phyloP scores from a whole-genome alignment of 2,797 vertebrate genomes.

The Carcharodon carcharias region DNA sequence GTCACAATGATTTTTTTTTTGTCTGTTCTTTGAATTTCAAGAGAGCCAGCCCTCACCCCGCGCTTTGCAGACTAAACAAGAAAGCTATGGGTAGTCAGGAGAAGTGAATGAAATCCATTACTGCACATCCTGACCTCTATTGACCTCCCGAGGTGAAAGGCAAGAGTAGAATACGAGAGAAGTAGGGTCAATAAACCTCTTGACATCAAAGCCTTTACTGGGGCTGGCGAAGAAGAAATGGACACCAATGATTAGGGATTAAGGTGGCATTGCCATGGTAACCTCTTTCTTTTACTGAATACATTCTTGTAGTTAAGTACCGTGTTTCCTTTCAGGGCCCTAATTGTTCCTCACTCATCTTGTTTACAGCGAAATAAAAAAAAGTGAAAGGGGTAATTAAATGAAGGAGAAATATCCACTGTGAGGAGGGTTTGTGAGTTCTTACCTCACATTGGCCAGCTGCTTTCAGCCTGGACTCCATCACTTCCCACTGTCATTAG shows the following conservation, averaged over 20 bases:
- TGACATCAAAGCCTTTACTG: conserved; percentile 27
- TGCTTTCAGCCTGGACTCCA: neutral
- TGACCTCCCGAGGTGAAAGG: conserved; percentile 15
- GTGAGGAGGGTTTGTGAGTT: neutral
- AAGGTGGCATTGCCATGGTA: conserved; percentile 22
- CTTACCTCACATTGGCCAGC: neutral
- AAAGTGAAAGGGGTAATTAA: conserved; percentile 7
- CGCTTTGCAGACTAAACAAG: neutral
- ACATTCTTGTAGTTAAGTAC: conserved; percentile 16
- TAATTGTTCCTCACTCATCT: conserved; percentile 20
- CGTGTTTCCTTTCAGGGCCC: neutral
- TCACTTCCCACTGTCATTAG: neutral
- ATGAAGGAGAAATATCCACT: neutral
- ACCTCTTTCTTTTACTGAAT: conserved; percentile 5
- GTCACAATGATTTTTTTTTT: neutral
- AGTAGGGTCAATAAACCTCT: conserved; percentile 30
- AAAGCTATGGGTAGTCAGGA: neutral
- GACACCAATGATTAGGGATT: conserved; percentile 12
- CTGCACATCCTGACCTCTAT: neutral
- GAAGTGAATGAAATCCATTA: conserved; percentile 1
- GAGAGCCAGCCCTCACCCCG: too few relatives aligned
- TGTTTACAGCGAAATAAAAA: conserved; percentile 3
- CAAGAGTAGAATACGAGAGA: neutral
- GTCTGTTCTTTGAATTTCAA: neutral
- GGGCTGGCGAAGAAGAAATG: neutral